Percentiles rank a stretch among this genome's conserved stretches.
Conservation (phyloP, 2,113 vertebrate genomes). For the Polypterus senegalus region DNA sequence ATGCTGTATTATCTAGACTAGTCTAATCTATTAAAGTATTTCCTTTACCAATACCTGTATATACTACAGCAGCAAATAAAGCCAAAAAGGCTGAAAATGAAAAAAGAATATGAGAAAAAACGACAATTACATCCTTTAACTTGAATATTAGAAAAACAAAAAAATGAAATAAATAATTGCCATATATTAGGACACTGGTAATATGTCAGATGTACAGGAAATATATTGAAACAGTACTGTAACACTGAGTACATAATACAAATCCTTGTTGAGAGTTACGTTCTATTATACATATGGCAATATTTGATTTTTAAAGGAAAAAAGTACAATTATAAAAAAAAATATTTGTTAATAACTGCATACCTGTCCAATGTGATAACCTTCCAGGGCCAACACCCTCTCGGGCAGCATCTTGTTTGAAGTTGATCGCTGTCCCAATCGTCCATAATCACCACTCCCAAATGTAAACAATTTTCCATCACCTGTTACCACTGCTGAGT, state of each 20-base stretch:
- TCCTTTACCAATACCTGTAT: no score
- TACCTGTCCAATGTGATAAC: slow-evolving; percentile 50
- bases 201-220: slow-evolving; percentile 5
- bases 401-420: slow-evolving; percentile 65
- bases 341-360: neutral
- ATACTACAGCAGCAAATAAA: no score
- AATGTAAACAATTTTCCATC: slow-evolving; percentile 65
- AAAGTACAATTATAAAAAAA: neutral
- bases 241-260: no score
- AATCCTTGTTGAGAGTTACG: no score
- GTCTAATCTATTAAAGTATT: no score
- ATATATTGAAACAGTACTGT: neutral
- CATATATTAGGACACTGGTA: no score
- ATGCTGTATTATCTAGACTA: no score
- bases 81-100: no score
- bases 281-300: neutral
- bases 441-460: slow-evolving; percentile 60
- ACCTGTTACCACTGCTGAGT: slow-evolving; percentile 56
- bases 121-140: no score
- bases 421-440: slow-evolving; percentile 57
- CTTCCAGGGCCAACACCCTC: slow-evolving; percentile 53
- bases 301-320: neutral
- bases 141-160: no score
- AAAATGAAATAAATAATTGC: no score
- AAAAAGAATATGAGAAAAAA: no score